Percentiles rank a stretch among this genome's conserved stretches.
These are phyloP conservation scores for Zaprionus obscuricornis DNA, from an alignment of 2,888 invertebrate genomes.

Conservation along the genomic window DNA sequence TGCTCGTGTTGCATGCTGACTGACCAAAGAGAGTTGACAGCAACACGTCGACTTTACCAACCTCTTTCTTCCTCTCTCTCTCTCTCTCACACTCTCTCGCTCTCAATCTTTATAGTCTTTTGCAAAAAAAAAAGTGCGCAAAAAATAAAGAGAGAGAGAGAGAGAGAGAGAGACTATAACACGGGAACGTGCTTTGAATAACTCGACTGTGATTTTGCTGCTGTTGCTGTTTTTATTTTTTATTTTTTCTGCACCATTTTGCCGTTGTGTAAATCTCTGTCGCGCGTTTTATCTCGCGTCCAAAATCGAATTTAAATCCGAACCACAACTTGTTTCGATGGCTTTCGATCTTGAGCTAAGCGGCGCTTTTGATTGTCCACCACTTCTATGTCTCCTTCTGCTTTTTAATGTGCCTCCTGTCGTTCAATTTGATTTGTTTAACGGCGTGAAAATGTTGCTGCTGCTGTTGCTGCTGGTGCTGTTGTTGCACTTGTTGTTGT, in stretches of 20 bases:
- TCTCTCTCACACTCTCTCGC: no score
- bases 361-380: constrained; percentile 55
- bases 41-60: constrained; percentile 55
- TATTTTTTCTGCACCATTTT: constrained; percentile 25
- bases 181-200: constrained; percentile 72
- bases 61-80: constrained; percentile 14
- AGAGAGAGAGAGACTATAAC: constrained; percentile 36
- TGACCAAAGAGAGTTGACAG: constrained; percentile 69
- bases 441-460: constrained; percentile 57
- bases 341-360: constrained; percentile 55
- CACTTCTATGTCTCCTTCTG: constrained; percentile 5
- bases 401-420: constrained; percentile 12
- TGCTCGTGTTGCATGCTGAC: constrained; percentile 54
- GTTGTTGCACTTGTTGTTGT: no score
- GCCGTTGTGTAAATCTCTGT: constrained; percentile 56
- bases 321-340: constrained; percentile 62
- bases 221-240: constrained; percentile 16
- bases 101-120: constrained; percentile 4
- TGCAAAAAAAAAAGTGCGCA: constrained; percentile 37
- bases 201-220: constrained; percentile 27
- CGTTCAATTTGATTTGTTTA: constrained; percentile 53
- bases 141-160: constrained; percentile 9
- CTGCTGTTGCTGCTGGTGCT: no score
- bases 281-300: constrained; percentile 65
- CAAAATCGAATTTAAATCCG: constrained; percentile 76